A percentile compares a stretch with the other conserved stretches of the same genome.
Conservation (phyloP, 2,888 invertebrate genomes). For the Plemyria rubiginata region DNA sequence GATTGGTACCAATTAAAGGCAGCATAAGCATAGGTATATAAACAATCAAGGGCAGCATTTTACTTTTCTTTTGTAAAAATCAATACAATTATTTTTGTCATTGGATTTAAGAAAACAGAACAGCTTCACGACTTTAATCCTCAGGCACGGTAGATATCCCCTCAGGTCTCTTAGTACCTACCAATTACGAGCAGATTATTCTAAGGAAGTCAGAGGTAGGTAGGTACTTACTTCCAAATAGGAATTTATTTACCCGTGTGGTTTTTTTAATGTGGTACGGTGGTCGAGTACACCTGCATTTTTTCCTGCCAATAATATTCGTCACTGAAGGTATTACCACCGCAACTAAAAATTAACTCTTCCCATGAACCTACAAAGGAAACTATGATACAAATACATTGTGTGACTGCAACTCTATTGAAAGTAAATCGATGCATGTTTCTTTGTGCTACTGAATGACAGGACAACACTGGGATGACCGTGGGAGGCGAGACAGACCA, state of each 20-base stretch:
- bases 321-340: background rate
- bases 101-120: too few species aligned
- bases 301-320: constrained; percentile 3
- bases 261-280: background rate
- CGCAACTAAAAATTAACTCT: constrained; percentile 24
- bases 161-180: too few species aligned
- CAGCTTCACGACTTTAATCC: too few species aligned
- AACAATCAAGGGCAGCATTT: too few species aligned
- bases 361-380: constrained; percentile 12
- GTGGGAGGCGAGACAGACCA: constrained; percentile 54
- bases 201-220: background rate
- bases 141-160: too few species aligned
- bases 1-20: too few species aligned
- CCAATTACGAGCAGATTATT: too few species aligned
- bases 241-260: constrained; percentile 3
- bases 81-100: too few species aligned
- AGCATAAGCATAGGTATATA: too few species aligned
- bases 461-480: constrained; percentile 13
- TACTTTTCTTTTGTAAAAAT: too few species aligned
- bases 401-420: constrained; percentile 30
- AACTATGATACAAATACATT: constrained; percentile 32
- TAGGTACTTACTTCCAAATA: too few species aligned
- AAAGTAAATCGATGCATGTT: constrained; percentile 22
- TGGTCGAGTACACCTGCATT: background rate
- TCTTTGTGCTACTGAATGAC: constrained; percentile 30